Evolutionary conservation across 2,797 vertebrate genomes (phyloP), one percentile per base, ranked within the genome.

Genomic region (Falco biarmicus): DNA sequence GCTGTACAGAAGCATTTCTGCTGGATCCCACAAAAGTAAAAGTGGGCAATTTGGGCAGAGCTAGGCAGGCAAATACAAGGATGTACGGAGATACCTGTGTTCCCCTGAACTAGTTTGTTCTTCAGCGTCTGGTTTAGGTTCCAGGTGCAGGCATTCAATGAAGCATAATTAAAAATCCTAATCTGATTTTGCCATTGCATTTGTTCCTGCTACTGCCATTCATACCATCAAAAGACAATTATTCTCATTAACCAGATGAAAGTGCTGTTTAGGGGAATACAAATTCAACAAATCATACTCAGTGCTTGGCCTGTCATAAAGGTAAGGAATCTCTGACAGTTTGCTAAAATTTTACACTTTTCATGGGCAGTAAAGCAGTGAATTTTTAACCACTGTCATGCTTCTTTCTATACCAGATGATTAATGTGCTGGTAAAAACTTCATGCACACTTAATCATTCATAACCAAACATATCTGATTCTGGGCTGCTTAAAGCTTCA

Each of bases 381-480:
- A 96, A 91, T 97, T 97, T 93, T 97, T 97, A 96, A 92, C 93
- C 78, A 93, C 77, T 96, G 79, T 90, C 82, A 85, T 95, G 82
- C 83, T 88, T 87, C 76, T 96, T 96, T 97, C 88, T 90, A 66
- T 70, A 92, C 78, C 82, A 7, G 39, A 69, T 97, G 91, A 98
- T 98, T 97, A 97, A 98, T 97, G 91, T 95, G 88, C 91, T 96
- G 92, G 94, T 97, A 94, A 98, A 97, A 98, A 95, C 95, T 96
- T 97, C 89, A 97, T 97, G 95, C 96, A 89, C 82, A 26, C 84
- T 98, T 97, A 97, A 97, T 98, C 97, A 98, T 97, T 98, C 96
- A 97, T 97, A 97, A 97, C 87, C 65, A 96, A 97, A 97, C 85
- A 71, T 92, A 93, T 80, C 53, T 61, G 86, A 91, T 91, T 92